phyloP scores from a whole-genome alignment of 1,140 invertebrate genomes.

The Drosophila cardini region DNA sequence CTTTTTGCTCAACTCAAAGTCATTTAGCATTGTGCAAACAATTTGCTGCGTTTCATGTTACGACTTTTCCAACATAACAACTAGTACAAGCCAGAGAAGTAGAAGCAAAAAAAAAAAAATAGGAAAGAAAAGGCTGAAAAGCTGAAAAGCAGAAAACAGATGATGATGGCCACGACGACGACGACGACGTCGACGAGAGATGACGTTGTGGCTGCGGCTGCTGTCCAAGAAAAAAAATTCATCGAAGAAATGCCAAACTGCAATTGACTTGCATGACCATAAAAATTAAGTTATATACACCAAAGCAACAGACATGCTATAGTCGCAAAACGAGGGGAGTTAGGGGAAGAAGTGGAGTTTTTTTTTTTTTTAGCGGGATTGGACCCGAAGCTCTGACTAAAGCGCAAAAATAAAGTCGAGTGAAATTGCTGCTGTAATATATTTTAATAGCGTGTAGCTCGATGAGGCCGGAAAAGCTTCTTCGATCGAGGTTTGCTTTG shows the following conservation, averaged over 20 bases:
- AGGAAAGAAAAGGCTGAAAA: conserved; percentile 24
- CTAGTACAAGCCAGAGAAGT: conserved; percentile 19
- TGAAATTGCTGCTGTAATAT: conserved; percentile 81
- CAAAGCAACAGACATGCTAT: conserved; percentile 35
- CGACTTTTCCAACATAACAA: conserved; percentile 57
- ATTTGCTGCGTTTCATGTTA: conserved; percentile 69
- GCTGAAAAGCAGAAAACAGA: conserved; percentile 31
- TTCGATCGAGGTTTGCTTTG: conserved; percentile 47
- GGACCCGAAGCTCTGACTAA: conserved; percentile 32
- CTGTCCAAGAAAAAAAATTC: conserved; percentile 58
- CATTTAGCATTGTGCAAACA: conserved; percentile 67
- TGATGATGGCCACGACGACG: conserved; percentile 55
- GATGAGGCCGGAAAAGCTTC: conserved; percentile 61
- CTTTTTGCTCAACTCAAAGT: conserved; percentile 36
- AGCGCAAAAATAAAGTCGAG: conserved; percentile 78
- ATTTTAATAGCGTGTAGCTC: conserved; percentile 70
- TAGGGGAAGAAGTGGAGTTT: conserved; percentile 2
- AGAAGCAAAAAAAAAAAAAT: no score
- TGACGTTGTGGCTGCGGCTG: conserved; percentile 28
- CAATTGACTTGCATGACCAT: conserved; percentile 82
- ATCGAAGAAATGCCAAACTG: conserved; percentile 80
- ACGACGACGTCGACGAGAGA: conserved; percentile 48
- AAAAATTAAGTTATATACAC: conserved; percentile 82
- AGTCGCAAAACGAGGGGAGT: conserved; percentile 6
- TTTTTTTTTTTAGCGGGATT: background rate